Conservation (phyloP, 1,140 invertebrate species). For the Antheraea mylitta region DNA sequence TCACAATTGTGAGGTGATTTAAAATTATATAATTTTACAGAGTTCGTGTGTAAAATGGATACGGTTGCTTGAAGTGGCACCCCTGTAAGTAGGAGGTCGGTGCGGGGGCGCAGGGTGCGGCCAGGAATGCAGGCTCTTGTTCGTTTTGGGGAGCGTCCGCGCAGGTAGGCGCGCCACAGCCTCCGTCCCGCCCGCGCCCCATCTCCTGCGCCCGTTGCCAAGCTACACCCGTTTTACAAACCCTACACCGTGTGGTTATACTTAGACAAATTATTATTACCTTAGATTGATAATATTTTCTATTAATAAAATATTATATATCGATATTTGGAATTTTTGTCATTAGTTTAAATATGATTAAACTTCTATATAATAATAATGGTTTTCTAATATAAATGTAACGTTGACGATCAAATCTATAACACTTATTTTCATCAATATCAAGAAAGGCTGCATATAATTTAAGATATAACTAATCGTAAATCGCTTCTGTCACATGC, state of each 20-base stretch:
- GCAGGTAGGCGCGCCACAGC: constrained; percentile 64
- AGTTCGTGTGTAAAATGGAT: neutral
- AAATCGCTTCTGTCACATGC: no score
- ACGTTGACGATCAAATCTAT: no score
- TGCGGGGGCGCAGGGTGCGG: constrained; percentile 43
- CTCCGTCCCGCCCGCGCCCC: constrained; percentile 26
- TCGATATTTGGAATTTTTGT: no score
- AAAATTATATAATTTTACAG: no score
- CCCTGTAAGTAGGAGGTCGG: constrained; percentile 35
- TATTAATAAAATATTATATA: neutral
- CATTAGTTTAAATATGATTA: no score
- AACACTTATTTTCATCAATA: no score
- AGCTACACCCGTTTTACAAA: constrained; percentile 29
- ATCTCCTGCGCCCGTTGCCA: constrained; percentile 28
- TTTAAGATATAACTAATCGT: no score
- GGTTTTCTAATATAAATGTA: no score
- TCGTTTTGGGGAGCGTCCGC: constrained; percentile 75
- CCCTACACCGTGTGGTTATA: constrained; percentile 5
- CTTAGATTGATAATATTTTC: neutral
- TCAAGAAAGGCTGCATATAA: no score
- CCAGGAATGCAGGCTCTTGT: constrained; percentile 70
- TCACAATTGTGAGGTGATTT: no score
- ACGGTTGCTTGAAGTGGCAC: constrained; percentile 21
- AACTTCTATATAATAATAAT: no score
- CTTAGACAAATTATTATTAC: neutral